Evolutionary conservation across 1,140 invertebrate species (phyloP).

Genomic region (Xylocopa sonorina): DNA sequence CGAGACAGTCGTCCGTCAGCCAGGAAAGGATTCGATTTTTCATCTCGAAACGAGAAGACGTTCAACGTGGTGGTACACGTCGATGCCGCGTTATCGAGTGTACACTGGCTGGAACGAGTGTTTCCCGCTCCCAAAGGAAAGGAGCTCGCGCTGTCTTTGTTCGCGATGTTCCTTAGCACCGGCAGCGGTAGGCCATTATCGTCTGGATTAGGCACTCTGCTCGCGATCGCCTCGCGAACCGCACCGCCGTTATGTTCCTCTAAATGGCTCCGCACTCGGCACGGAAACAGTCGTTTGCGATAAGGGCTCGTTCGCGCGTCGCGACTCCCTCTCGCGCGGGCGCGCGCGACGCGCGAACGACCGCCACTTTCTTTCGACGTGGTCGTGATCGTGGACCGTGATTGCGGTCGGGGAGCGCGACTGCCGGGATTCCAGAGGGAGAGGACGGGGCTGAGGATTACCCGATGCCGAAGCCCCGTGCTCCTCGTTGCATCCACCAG

Average conservation of each 20-base stretch:
- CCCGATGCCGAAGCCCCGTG: too few species aligned
- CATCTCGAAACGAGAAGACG: too few species aligned
- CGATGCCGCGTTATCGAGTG: not conserved
- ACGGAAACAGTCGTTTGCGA: slow-evolving; percentile 80
- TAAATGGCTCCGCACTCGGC: slow-evolving; percentile 77
- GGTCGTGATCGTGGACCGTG: slow-evolving; percentile 6
- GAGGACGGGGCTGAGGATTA: slow-evolving; percentile 51
- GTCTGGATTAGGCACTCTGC: slow-evolving; percentile 71
- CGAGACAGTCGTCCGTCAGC: not conserved
- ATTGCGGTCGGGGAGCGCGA: not conserved
- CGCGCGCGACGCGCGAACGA: slow-evolving; percentile 43
- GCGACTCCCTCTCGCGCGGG: slow-evolving; percentile 4
- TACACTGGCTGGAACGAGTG: slow-evolving; percentile 17
- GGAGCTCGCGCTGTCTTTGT: slow-evolving; percentile 39
- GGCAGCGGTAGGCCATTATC: slow-evolving; percentile 59
- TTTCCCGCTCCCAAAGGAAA: slow-evolving; percentile 30
- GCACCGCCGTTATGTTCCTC: slow-evolving; percentile 70
- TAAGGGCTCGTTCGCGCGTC: slow-evolving; percentile 74
- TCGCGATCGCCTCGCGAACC: slow-evolving; percentile 53
- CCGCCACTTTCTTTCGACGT: slow-evolving; percentile 15
- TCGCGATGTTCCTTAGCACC: slow-evolving; percentile 12
- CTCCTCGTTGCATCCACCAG: not conserved
- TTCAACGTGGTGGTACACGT: not conserved
- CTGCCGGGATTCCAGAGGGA: slow-evolving; percentile 24
- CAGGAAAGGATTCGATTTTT: not conserved